Conservation (phyloP, 1,140 invertebrate species). For the Camponotus vicinus region DNA sequence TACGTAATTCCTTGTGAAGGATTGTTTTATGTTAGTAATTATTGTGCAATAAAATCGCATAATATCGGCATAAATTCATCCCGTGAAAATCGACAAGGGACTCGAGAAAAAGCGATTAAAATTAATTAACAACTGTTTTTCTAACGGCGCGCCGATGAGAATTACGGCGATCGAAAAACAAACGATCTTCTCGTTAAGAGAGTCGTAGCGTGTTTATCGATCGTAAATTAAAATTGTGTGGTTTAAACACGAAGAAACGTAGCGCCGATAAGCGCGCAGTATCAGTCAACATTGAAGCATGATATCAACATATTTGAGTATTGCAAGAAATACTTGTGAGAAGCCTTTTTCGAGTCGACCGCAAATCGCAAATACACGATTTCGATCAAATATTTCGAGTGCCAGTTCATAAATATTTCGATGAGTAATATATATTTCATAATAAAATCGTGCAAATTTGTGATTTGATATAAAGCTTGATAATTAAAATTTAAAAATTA, state of each 20-base stretch:
- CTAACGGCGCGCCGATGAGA: conserved; percentile 12
- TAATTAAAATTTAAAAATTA: not conserved
- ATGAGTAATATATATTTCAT: not conserved
- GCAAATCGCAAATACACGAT: not conserved
- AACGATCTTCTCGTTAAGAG: not conserved
- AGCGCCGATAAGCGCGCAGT: conserved; percentile 21
- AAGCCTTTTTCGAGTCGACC: not conserved
- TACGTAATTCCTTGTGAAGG: not conserved
- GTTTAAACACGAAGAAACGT: not conserved
- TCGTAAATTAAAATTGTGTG: not conserved
- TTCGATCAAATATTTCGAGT: not conserved
- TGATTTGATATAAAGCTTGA: too few relatives aligned
- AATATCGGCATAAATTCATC: not conserved
- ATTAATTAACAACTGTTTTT: conserved; percentile 38
- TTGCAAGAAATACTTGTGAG: not conserved
- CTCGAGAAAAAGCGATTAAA: conserved; percentile 23
- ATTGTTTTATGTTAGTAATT: not conserved
- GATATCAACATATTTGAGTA: conserved; percentile 12
- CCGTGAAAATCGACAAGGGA: conserved; percentile 9
- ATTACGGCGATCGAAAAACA: not conserved
- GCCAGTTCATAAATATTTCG: not conserved
- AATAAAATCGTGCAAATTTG: not conserved
- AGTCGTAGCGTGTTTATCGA: not conserved
- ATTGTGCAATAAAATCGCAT: conserved; percentile 15
- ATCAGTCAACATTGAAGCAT: conserved; percentile 10